A percentile compares a stretch with the other conserved stretches of the same genome.
Evolutionary conservation across 2,113 vertebrate genomes (phyloP).

Genomic region (Podiceps cristatus): DNA sequence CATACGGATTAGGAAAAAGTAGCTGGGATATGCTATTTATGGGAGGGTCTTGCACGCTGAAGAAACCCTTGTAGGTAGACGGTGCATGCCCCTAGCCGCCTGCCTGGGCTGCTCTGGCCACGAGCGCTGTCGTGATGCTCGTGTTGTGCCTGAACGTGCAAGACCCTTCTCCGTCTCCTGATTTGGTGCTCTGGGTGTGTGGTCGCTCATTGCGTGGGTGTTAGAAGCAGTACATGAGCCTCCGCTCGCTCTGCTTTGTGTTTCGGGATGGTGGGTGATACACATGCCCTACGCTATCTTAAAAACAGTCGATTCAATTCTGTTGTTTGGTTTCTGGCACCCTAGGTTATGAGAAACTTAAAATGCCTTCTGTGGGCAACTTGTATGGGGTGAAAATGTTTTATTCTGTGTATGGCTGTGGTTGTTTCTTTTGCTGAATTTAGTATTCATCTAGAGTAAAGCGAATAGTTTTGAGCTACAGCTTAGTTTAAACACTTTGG

Average conservation of each 20-base stretch:
- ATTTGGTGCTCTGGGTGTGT: neutral
- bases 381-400: neutral
- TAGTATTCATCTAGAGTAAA: neutral
- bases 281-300: accelerated
- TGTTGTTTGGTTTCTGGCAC: neutral
- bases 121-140: accelerated
- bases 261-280: neutral
- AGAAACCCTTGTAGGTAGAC: neutral
- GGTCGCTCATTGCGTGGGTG: accelerated
- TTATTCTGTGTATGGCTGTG: neutral
- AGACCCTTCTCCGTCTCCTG: neutral
- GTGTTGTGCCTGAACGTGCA: accelerated
- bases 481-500: neutral
- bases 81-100: accelerated
- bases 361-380: neutral
- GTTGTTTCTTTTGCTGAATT: neutral
- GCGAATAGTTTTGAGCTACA: neutral
- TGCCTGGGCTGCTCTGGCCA: neutral
- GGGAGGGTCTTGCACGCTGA: accelerated
- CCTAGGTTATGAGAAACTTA: neutral
- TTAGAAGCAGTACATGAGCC: neutral
- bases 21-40: neutral
- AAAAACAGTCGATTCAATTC: neutral
- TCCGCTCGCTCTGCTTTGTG: neutral
- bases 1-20: neutral